These are phyloP conservation scores for Sceliomorpha sp. DNA, from an alignment of 2,888 invertebrate genomes.

Conservation along the genomic window DNA sequence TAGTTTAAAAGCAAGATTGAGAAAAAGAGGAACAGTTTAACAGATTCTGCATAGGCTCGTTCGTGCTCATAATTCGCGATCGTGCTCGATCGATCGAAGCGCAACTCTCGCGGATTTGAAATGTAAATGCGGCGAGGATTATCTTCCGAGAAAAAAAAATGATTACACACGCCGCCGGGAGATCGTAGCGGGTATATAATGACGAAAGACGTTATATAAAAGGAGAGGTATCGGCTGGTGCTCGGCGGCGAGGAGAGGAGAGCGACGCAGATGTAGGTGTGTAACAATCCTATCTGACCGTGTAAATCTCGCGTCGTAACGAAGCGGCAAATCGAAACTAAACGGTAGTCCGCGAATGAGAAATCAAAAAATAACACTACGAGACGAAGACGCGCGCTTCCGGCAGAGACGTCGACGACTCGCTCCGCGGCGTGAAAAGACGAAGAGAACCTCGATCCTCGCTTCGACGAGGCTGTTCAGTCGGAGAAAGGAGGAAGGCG, in stretches of 20 bases:
- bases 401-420: constrained; percentile 62
- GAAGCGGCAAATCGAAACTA: constrained; percentile 78
- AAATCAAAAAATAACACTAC: constrained; percentile 73
- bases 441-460: constrained; percentile 49
- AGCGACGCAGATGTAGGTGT: constrained; percentile 54
- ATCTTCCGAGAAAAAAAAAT: constrained; percentile 59
- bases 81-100: constrained; percentile 60
- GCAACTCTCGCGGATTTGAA: constrained; percentile 63
- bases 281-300: constrained; percentile 75
- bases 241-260: constrained; percentile 10
- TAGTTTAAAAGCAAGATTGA: constrained; percentile 12
- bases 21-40: constrained; percentile 9
- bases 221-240: constrained; percentile 50
- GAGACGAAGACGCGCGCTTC: constrained; percentile 67
- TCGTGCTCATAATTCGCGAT: constrained; percentile 53
- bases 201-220: constrained; percentile 73
- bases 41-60: constrained; percentile 14
- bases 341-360: constrained; percentile 73
- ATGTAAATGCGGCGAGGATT: constrained; percentile 69
- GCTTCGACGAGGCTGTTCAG: constrained; percentile 43
- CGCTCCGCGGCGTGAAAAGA: constrained; percentile 50
- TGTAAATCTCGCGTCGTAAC: constrained; percentile 77
- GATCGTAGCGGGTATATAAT: constrained; percentile 62
- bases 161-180: constrained; percentile 45
- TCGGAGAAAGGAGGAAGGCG: constrained; percentile 19